Base-by-base conservation (phyloP, 92 coral and sea anemone species). In the Diadumene lineata region DNA sequence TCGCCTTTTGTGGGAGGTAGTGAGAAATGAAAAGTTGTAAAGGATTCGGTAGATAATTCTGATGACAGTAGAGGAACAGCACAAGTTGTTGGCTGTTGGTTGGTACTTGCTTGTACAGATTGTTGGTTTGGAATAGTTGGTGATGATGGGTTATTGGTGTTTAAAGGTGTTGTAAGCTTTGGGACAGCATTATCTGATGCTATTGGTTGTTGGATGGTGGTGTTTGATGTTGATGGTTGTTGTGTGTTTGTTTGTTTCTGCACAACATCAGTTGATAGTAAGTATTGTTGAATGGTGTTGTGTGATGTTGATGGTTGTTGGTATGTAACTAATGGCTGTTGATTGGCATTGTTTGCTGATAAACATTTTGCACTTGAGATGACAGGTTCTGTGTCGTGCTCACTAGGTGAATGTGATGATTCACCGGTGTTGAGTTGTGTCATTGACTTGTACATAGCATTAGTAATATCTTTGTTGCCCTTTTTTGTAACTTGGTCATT, bases 21-120 rank as follows among this genome's bases (percentile, higher is more conserved):
- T 6, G 98, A 86, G 78, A 94, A 94, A 60, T 94, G 97, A 69
- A 91, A 94, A 4, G 69, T 86, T 29, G 72, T 82, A 11, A 79
- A 56, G 23, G 98, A 94, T 68, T 94, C 97, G 34, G 87, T 91
- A 2, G 92, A 82, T 32, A 81, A 50, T 66, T 91, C 97, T 19
- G 90, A 75, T 73, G 80, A 86, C 74, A 90, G 57, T 56, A 88
- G 68, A 10, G 87, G 77, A 16, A 64, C 65, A 19, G 31, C 24
- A 9, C n/a, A 38, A 38, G 7, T 38, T 6, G 48, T 38, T 25
- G 50, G 62, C n/a, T n/a, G n/a, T n/a, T n/a, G n/a, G n/a, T n/a
- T n/a, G n/a, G n/a, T n/a, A 70, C 71, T 68, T 56, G 10, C 86
- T 58, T 31, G 71, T 7, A 16, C 24, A 30, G 23, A 1, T 9